A percentile compares a stretch with the other conserved stretches of the same genome.
These are phyloP conservation scores for Tetheella fluctuosa DNA, from an alignment of 2,888 invertebrate species.

Conservation along the genomic window DNA sequence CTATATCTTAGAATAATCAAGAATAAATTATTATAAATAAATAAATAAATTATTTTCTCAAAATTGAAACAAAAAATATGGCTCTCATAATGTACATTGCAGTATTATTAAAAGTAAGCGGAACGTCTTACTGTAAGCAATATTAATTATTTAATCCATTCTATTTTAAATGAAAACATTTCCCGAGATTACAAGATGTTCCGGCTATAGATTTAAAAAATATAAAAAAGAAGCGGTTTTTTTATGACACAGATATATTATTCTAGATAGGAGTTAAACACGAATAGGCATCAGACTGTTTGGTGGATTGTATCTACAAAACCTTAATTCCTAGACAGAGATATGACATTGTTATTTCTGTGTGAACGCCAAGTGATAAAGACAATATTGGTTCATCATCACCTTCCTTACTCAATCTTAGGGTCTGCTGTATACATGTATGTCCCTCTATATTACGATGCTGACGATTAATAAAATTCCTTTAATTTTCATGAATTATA, in stretches of 20 bases:
- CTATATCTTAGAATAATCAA: too few relatives aligned
- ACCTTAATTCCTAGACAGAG: too few relatives aligned
- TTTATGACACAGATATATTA: background rate
- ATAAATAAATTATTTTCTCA: too few relatives aligned
- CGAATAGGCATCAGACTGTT: background rate
- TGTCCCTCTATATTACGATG: too few relatives aligned
- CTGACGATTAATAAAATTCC: background rate
- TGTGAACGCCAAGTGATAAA: too few relatives aligned
- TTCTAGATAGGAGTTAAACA: background rate
- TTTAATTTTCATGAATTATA: background rate
- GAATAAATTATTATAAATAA: too few relatives aligned
- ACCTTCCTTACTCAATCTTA: too few relatives aligned
- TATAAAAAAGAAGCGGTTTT: slow-evolving; percentile 18
- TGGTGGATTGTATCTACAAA: too few relatives aligned
- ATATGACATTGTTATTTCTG: too few relatives aligned
- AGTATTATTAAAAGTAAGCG: background rate
- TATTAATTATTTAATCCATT: slow-evolving; percentile 7
- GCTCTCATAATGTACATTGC: background rate
- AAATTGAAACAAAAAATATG: background rate
- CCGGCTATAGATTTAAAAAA: slow-evolving; percentile 29
- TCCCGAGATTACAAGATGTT: slow-evolving; percentile 18
- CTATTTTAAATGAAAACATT: slow-evolving; percentile 25
- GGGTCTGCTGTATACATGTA: too few relatives aligned
- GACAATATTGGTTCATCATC: too few relatives aligned
- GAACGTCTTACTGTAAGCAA: background rate